phyloP scores from a whole-genome alignment of 2,888 invertebrate genomes.

The Gymnosoma rotundatum region DNA sequence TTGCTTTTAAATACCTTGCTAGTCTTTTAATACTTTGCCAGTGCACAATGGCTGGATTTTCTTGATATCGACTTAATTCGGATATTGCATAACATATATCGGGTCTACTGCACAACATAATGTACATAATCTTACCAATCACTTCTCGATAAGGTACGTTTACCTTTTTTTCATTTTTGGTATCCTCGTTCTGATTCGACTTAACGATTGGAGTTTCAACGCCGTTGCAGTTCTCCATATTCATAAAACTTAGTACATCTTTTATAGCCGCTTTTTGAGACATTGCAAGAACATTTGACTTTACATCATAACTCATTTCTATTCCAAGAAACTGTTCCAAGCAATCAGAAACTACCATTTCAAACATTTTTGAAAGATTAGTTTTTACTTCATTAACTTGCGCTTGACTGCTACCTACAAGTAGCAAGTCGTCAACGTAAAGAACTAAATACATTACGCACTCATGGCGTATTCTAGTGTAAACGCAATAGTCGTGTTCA shows the following conservation, averaged over 20 bases:
- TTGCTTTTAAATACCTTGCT: constrained; percentile 30
- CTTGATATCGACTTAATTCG: constrained; percentile 56
- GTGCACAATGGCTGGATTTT: constrained; percentile 41
- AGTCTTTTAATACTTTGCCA: no score
- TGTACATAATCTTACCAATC: constrained; percentile 46
- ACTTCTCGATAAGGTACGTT: constrained; percentile 53
- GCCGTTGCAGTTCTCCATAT: constrained; percentile 33
- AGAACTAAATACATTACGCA: neutral
- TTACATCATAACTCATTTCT: constrained; percentile 26
- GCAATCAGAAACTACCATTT: neutral
- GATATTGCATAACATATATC: constrained; percentile 57
- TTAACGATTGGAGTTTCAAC: constrained; percentile 26
- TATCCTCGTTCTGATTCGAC: neutral
- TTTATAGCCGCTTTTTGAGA: constrained; percentile 40
- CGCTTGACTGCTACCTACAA: neutral
- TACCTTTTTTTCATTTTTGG: neutral
- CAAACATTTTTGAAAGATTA: constrained; percentile 13
- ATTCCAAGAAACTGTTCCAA: constrained; percentile 54
- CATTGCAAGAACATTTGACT: constrained; percentile 4
- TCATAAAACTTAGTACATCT: constrained; percentile 31
- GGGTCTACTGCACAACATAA: constrained; percentile 50
- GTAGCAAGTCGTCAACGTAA: constrained; percentile 10
- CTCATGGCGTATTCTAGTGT: neutral
- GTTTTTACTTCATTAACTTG: constrained; percentile 3
- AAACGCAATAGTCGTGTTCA: constrained; percentile 11